phyloP scores from a whole-genome alignment of 1,140 invertebrate genomes.

The Drosophila fuyamai region DNA sequence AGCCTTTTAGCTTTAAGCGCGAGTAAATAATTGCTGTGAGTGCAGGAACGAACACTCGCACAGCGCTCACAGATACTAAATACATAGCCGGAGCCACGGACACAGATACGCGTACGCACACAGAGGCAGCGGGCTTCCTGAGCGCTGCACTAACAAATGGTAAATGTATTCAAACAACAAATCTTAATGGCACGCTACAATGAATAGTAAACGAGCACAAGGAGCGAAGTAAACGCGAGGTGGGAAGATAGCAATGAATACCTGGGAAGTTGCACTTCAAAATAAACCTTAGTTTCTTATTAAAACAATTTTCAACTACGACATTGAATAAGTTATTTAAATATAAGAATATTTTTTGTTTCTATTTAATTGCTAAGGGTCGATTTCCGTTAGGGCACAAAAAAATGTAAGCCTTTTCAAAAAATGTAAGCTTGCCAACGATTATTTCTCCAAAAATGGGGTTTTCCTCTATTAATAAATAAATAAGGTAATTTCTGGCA shows the following conservation, averaged over 20 bases:
- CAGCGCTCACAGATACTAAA: slow-evolving; percentile 11
- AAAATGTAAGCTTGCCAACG: no score
- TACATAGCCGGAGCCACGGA: slow-evolving; percentile 11
- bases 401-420: not conserved
- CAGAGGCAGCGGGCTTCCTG: slow-evolving; percentile 20
- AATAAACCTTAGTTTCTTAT: not conserved
- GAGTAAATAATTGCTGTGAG: slow-evolving; percentile 84
- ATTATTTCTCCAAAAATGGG: no score
- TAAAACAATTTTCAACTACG: no score
- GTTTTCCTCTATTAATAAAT: no score
- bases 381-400: no score
- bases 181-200: slow-evolving; percentile 83
- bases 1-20: slow-evolving; percentile 84
- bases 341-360: no score
- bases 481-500: no score
- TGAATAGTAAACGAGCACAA: slow-evolving; percentile 79
- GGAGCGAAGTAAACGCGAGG: slow-evolving; percentile 15
- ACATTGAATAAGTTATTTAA: no score
- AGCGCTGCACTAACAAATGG: slow-evolving; percentile 76
- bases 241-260: slow-evolving; percentile 43
- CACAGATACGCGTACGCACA: slow-evolving; percentile 11
- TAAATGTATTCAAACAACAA: slow-evolving; percentile 84
- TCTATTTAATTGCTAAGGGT: no score
- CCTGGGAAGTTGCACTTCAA: slow-evolving; percentile 31
- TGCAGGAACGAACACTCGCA: slow-evolving; percentile 66